phyloP scores from a whole-genome alignment of 2,113 vertebrate genomes.

The Lophochroa leadbeateri region DNA sequence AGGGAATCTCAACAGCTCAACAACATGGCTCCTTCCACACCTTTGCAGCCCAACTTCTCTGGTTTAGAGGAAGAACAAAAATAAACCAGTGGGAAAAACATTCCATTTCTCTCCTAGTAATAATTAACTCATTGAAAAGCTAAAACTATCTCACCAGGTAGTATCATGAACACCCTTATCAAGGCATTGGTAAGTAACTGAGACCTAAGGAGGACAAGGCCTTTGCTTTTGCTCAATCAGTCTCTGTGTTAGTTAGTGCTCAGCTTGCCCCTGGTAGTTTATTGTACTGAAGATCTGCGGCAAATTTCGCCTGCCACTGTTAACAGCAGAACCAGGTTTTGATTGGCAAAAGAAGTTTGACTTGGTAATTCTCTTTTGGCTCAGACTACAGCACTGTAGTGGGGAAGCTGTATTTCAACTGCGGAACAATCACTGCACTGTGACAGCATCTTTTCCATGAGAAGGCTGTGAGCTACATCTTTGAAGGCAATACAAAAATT shows the following conservation, averaged over 20 bases:
- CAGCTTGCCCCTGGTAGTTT: neutral
- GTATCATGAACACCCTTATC: neutral
- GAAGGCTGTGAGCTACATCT: neutral
- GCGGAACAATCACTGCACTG: neutral
- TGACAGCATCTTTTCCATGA: neutral
- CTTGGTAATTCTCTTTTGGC: neutral
- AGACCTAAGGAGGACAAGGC: neutral
- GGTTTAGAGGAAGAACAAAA: neutral
- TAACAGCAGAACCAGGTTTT: neutral
- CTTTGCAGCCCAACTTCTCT: neutral
- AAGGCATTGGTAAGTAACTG: neutral
- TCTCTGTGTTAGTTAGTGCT: neutral
- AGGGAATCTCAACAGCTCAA: no score
- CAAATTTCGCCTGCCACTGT: neutral
- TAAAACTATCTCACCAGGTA: neutral
- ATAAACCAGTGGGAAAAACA: neutral
- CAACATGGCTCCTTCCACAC: no score
- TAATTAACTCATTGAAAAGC: neutral
- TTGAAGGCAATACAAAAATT: constrained; percentile 7
- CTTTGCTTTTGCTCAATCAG: neutral
- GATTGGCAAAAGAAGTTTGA: neutral
- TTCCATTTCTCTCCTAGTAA: neutral
- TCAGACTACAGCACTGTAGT: neutral
- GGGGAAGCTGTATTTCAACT: neutral
- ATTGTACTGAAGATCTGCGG: neutral